Conservation (phyloP, 2,797 vertebrate species). For the Xiphorhynchus erythropygius region DNA sequence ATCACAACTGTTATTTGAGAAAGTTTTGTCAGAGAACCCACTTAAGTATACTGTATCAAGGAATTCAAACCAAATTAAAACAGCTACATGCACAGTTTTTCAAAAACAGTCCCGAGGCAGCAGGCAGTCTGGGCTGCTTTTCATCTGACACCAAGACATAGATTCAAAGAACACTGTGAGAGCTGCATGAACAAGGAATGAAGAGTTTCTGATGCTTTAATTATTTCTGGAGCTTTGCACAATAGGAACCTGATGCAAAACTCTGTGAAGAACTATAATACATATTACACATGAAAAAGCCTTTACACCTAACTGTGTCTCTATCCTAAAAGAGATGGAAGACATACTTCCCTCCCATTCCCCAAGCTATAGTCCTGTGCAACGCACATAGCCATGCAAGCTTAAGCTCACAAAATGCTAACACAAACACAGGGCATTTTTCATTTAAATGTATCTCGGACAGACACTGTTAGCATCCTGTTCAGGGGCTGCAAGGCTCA, state of each 20-base stretch:
- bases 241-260: background rate
- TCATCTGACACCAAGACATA: background rate
- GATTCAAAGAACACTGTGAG: background rate
- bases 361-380: background rate
- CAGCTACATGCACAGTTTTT: background rate
- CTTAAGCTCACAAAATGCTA: background rate
- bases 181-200: background rate
- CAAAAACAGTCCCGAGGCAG: background rate
- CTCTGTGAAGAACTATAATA: background rate
- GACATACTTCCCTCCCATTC: background rate
- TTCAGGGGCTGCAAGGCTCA: background rate
- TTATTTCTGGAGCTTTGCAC: background rate
- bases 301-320: background rate
- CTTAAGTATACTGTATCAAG: accelerated
- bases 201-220: background rate
- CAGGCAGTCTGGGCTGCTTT: background rate
- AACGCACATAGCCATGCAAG: background rate
- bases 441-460: background rate
- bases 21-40: background rate
- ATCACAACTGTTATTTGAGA: background rate
- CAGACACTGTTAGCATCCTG: background rate
- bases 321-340: background rate
- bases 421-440: background rate
- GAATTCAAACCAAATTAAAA: background rate
- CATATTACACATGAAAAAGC: background rate